These are phyloP conservation scores for Pogoniulus pusillus DNA, from an alignment of 2,797 vertebrate species.

Conservation along the genomic window DNA sequence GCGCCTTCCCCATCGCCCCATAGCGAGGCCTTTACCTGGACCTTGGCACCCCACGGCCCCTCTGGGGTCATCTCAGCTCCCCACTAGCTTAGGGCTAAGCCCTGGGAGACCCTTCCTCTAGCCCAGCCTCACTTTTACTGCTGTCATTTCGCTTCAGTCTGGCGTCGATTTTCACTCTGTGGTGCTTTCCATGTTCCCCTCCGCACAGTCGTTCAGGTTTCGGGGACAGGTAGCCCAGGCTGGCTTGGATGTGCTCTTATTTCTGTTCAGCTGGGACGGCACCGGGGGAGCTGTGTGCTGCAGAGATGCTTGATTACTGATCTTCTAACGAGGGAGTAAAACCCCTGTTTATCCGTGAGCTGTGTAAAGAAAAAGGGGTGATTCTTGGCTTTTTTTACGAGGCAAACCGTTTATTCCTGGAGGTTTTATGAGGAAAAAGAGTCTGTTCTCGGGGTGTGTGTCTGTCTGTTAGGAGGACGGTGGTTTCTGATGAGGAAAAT, in stretches of 20 bases:
- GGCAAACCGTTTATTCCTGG: not conserved
- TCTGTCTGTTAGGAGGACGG: not conserved
- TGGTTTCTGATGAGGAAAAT: rapidly evolving
- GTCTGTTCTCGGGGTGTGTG: not conserved
- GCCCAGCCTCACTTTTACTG: not conserved
- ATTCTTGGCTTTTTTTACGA: not conserved
- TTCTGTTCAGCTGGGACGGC: not conserved
- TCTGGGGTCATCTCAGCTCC: too few species aligned
- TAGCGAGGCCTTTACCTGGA: not conserved
- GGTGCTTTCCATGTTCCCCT: not conserved
- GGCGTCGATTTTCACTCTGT: too few species aligned
- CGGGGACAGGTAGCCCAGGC: rapidly evolving
- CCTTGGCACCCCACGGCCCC: not conserved
- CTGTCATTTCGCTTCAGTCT: not conserved
- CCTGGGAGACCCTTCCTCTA: not conserved
- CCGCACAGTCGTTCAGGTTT: not conserved
- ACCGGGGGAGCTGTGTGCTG: rapidly evolving
- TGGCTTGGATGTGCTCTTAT: not conserved
- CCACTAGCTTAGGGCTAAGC: not conserved
- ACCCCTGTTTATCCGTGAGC: not conserved
- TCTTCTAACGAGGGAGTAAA: not conserved
- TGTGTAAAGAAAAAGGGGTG: rapidly evolving
- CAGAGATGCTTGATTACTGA: rapidly evolving
- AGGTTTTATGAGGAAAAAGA: not conserved
- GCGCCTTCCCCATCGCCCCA: not conserved